These are phyloP conservation scores for Ploceus nigricollis DNA, from an alignment of 2,113 vertebrate species.

Conservation along the genomic window DNA sequence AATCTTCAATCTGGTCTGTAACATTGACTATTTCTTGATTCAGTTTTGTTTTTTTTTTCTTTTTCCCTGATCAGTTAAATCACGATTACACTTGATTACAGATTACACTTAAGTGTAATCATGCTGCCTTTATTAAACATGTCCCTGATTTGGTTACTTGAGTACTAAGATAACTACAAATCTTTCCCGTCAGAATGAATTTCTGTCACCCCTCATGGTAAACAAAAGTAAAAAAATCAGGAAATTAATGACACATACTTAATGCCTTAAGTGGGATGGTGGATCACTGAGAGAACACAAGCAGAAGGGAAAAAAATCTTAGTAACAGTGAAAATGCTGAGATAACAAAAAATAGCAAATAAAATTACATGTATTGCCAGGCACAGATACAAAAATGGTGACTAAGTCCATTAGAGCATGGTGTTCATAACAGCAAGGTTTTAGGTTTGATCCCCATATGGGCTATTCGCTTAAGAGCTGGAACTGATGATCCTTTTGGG, in stretches of 20 bases:
- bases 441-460: background rate
- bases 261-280: background rate
- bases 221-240: too few species aligned
- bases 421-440: too few species aligned
- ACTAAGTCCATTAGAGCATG: accelerated
- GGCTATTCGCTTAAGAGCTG: too few species aligned
- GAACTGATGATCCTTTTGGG: background rate
- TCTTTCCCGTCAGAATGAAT: background rate
- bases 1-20: background rate
- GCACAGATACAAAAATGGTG: background rate
- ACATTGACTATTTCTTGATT: background rate
- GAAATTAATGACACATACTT: background rate
- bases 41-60: background rate
- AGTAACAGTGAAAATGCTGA: background rate
- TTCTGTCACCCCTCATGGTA: background rate
- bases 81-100: background rate
- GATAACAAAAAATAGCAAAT: background rate
- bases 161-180: background rate
- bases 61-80: background rate
- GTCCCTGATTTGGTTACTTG: background rate
- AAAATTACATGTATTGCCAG: background rate
- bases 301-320: background rate
- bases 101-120: background rate
- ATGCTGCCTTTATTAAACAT: background rate
- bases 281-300: background rate